Base-by-base conservation (phyloP, 2,797 vertebrate genomes). In the Esox masquinongy region DNA sequence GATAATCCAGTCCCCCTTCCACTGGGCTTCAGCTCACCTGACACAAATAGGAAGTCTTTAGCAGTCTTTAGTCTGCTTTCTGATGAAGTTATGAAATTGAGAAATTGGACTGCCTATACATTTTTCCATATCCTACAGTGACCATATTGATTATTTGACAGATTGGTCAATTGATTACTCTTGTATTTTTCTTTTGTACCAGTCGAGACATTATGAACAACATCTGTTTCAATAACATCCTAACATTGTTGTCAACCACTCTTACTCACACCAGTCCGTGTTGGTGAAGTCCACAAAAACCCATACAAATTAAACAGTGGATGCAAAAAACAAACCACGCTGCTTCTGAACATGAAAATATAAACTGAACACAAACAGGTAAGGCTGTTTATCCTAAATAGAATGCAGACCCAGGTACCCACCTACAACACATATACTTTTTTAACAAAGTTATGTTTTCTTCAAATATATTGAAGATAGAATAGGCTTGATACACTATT, bases 1-100 rank as follows among this genome's bases (percentile, higher is more conserved):
- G 78, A 80, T 71, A 50, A 74, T 72, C 76, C 70, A 77, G 79
- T 74, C 63, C 70, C 69, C 29, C 29, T 34, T 34, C 70, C 79
- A 53, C 36, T 59, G 70, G 29, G 12, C 49, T 56, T 15, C 29
- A 8, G 39, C 50, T 72, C 68, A 50, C 19, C 79, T 70, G 39
- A 77, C 53, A 74, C 67, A 47, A 69, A 70, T 67, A 50, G 29
- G 76, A 64, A 78, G 66, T 68, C 6, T 31, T 5, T 39, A 59
- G 74, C 51, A 16, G 7, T 17, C 12, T 49, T n/a, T 19, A 7
- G 19, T 39, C 5, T 22, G 31, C 61, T 12, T 39, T 63, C 61
- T 19, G 22, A 31, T 5, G 7, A 24, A 26, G 14, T 16, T 19
- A 31, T 5, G 7, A 24, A 26, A 4, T 16, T 19, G 16, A 47